Evolutionary conservation across 37 sponge, comb jelly and placozoan genomes (phyloP).

Genomic region (Hexactinellida sp.): DNA sequence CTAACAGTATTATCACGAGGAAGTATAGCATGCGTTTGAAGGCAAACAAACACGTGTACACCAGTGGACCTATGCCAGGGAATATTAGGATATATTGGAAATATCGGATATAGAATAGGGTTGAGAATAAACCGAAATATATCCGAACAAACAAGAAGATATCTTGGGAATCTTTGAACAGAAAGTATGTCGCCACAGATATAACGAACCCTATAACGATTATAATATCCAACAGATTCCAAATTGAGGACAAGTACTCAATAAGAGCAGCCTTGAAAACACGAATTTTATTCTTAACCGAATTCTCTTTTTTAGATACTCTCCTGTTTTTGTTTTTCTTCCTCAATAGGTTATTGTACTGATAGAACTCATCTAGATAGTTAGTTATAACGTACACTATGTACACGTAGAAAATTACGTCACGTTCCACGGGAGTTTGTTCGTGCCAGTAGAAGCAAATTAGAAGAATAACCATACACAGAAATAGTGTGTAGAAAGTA

Average conservation of each 20-base stretch:
- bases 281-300: neutral
- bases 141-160: neutral
- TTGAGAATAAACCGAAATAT: neutral
- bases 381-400: neutral
- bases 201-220: neutral
- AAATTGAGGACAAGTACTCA: neutral
- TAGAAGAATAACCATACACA: neutral
- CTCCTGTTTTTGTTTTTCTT: neutral
- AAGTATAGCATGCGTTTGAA: slow-evolving; percentile 1
- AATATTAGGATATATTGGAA: slow-evolving; percentile 11
- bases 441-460: neutral
- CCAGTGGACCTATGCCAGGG: neutral
- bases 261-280: neutral
- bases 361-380: neutral
- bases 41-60: neutral
- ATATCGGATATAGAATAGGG: neutral
- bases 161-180: neutral
- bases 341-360: neutral
- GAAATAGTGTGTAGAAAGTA: neutral
- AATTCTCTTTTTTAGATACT: neutral
- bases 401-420: neutral
- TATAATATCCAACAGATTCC: neutral
- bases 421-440: neutral
- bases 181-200: neutral
- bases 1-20: neutral